phyloP scores from a whole-genome alignment of 2,888 invertebrate species.

The Mimumesa dahlbomi region DNA sequence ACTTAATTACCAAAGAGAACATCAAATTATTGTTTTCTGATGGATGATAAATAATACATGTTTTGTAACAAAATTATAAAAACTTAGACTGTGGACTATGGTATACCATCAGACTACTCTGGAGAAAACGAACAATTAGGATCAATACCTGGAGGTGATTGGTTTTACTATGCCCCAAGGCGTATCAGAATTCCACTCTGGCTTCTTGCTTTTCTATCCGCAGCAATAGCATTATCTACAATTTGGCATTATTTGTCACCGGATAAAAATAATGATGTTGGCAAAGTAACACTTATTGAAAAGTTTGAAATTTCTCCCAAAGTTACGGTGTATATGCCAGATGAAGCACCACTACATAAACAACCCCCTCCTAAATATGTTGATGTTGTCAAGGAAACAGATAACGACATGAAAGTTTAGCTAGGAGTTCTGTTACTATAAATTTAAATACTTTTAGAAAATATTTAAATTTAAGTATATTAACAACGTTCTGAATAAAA shows the following conservation, averaged over 20 bases:
- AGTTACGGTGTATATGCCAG: slow-evolving; percentile 67
- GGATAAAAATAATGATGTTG: slow-evolving; percentile 59
- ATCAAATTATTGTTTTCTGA: too few species aligned
- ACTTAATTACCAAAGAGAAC: not conserved
- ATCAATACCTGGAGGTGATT: slow-evolving; percentile 69
- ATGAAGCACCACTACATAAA: slow-evolving; percentile 70
- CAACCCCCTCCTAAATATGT: slow-evolving; percentile 67
- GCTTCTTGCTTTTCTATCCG: slow-evolving; percentile 66
- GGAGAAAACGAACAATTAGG: slow-evolving; percentile 70
- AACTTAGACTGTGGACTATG: slow-evolving; percentile 72
- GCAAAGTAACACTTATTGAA: slow-evolving; percentile 55
- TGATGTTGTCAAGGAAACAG: slow-evolving; percentile 28
- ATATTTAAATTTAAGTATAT: slow-evolving; percentile 37
- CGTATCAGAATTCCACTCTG: slow-evolving; percentile 71
- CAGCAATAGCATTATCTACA: slow-evolving; percentile 60
- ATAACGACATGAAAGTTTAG: slow-evolving; percentile 54
- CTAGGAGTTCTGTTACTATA: slow-evolving; percentile 17
- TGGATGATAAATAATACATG: not conserved
- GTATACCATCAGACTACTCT: slow-evolving; percentile 71
- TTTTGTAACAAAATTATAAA: slow-evolving; percentile 18
- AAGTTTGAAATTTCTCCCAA: slow-evolving; percentile 54
- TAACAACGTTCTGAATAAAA: slow-evolving; percentile 35
- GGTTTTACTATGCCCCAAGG: slow-evolving; percentile 68
- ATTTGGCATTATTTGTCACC: slow-evolving; percentile 68
- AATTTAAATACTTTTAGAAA: slow-evolving; percentile 30